Base-by-base conservation (phyloP, 2,888 invertebrate species). In the Cheiracanthium punctorium region DNA sequence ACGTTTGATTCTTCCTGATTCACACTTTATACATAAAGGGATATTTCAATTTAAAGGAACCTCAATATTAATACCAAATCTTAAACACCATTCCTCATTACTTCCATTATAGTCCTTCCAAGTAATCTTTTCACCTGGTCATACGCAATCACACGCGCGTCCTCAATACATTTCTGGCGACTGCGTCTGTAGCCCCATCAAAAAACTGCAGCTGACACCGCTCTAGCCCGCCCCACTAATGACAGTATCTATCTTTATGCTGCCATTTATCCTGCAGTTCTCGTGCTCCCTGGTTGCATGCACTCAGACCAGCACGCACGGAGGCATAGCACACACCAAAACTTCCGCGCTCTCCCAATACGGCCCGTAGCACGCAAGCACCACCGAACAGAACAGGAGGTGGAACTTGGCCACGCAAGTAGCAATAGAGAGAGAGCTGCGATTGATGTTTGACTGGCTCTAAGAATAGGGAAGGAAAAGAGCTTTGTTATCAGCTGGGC, bases 331-430 rank as follows among this genome's bases (percentile, higher is more conserved):
- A 32, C 67, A 32, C 32, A 77, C 33, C 76, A 67, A 37, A 77
- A 77, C 77, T 77, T 77, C 77, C 77, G 77, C 77, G 77, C 69
- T 70, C 48, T 52, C 30, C 67, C 70, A 41, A 41, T 67, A 67
- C 67, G 30, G 64, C 67, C 17, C 2, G 30, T 7, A 67, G 67
- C 67, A 67, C 67, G 32, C 67, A 67, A 32, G 14, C 67, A 7
- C 64, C n/a, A 4, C 30, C 4, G 67, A 67, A 67, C 32, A 32
- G 32, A n/a, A 17, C 67, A 12, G 67, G 32, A 67, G 67, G 67
- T 67, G 67, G 67, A 67, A 17, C 67, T 17, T 67, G 30, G 17
- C 67, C 67, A 67, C 67, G 67, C 67, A 67, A 67, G 14, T n/a
- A 32, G 32, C 67, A 32, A 32, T 32, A 30, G 30, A 32, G 30